A percentile compares a stretch with the other conserved stretches of the same genome.
These are phyloP conservation scores for Anhinga anhinga DNA, from an alignment of 2,113 vertebrate species.

Conservation along the genomic window DNA sequence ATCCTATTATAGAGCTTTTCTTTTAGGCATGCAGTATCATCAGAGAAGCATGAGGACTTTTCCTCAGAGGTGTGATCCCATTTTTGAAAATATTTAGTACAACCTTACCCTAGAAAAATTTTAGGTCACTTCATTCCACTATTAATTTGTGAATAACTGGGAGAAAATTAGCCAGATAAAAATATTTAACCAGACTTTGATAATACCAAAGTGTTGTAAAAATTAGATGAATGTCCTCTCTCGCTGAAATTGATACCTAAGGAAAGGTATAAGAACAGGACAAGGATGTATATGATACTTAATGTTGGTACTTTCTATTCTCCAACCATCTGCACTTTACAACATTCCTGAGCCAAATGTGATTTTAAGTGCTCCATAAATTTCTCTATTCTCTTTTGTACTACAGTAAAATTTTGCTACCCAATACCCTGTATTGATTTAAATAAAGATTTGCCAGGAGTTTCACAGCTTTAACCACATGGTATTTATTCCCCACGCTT, in stretches of 20 bases:
- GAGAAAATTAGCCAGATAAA: conserved; percentile 1
- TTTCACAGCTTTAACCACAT: not conserved
- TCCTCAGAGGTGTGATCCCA: not conserved
- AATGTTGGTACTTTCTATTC: not conserved
- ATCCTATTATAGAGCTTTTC: not conserved
- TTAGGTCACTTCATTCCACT: not conserved
- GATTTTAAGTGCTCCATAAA: not conserved
- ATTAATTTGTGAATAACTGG: not conserved
- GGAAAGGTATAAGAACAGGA: not conserved
- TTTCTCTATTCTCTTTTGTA: not conserved
- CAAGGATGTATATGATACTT: not conserved
- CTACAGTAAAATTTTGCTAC: not conserved
- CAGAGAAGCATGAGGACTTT: not conserved
- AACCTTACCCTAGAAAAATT: not conserved
- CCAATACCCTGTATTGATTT: not conserved
- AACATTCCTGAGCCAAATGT: not conserved
- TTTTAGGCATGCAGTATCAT: not conserved
- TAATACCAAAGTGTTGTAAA: not conserved
- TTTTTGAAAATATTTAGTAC: not conserved
- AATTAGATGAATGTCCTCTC: not conserved
- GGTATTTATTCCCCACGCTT: not conserved
- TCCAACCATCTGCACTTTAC: not conserved
- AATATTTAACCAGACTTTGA: not conserved
- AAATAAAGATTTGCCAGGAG: not conserved
- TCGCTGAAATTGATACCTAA: not conserved